Base-by-base conservation (phyloP, 2,888 invertebrate genomes). In the Melinopterus prodromus region DNA sequence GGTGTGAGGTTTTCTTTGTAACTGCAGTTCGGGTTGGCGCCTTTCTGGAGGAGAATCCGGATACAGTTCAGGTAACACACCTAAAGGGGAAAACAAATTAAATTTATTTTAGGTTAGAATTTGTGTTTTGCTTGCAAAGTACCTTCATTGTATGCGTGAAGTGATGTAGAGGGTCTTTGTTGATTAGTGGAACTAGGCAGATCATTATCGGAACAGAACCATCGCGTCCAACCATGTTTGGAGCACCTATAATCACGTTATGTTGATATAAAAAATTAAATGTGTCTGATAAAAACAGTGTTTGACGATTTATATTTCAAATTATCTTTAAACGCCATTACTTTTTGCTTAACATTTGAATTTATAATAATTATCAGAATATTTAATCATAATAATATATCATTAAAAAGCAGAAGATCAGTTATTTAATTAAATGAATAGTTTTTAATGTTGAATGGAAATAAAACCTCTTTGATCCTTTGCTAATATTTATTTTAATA, bases 151-250 rank as follows among this genome's bases (percentile, higher is more conserved):
- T 93, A 87, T 94, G 94, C 5, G 94, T 94, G 86, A 94, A 93
- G 87, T 93, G 92, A 87, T 94, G 93, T 76, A 94, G 87, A 76
- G 94, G 93, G 88, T 94, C 94, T 86, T 94, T 94, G 87, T 95
- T 94, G 80, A 95, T 93, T 53, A 95, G 89, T 72, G 94, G 94
- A 79, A 95, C 94, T 79, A 95, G 89, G 85, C 95, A 92, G 37
- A 95, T 93, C 92, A 95, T 94, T 79, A 95, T 91, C 12, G 95
- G 94, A 77, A 93, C 93, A 70, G 93, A 93, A 16, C 94, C 94
- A 88, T 94, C 94, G 26, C 94, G 89, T 6, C 94, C 94, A 16
- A 94, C 94, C 87, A 93, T 92, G 86, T 94, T 94, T 16, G 94
- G 94, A 89, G 92, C 91, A 81, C 92, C 92, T 92, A 80, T 76